A percentile compares a stretch with the other conserved stretches of the same genome.
These are phyloP conservation scores for Standfussiana lucernea DNA, from an alignment of 2,888 invertebrate genomes.

Conservation along the genomic window DNA sequence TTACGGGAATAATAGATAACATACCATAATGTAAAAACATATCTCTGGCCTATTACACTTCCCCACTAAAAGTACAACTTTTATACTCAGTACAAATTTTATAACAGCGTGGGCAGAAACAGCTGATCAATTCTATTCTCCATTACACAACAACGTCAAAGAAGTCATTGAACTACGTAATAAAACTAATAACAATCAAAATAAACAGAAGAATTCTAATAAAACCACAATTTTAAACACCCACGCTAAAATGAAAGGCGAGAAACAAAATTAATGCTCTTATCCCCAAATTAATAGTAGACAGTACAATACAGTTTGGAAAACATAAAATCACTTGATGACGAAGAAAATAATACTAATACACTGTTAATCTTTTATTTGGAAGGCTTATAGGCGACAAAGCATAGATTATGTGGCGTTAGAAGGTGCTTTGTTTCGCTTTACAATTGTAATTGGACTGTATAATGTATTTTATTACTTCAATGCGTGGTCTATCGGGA, in stretches of 20 bases:
- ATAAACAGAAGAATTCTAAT: constrained; percentile 50
- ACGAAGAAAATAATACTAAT: constrained; percentile 22
- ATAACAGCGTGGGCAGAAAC: constrained; percentile 36
- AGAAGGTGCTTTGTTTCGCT: constrained; percentile 38
- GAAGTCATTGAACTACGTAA: constrained; percentile 51
- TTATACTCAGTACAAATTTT: constrained; percentile 47
- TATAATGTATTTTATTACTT: constrained; percentile 53
- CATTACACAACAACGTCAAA: constrained; percentile 29
- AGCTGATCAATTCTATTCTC: constrained; percentile 19
- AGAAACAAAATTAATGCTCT: constrained; percentile 50
- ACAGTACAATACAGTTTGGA: constrained; percentile 32
- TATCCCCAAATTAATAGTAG: constrained; percentile 47
- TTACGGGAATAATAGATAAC: constrained; percentile 7
- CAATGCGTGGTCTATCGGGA: constrained; percentile 50
- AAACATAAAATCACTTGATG: constrained; percentile 43
- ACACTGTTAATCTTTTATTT: constrained; percentile 49
- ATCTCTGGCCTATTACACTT: background rate
- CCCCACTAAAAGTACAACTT: constrained; percentile 10
- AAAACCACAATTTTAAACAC: constrained; percentile 46
- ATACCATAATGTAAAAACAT: background rate
- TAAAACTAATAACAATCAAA: constrained; percentile 62
- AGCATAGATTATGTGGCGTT: constrained; percentile 26
- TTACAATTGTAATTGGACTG: constrained; percentile 46
- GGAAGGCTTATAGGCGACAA: constrained; percentile 24
- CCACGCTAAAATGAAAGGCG: constrained; percentile 42